Evolutionary conservation across 2,113 vertebrate species (phyloP).

Genomic region (Epinephelus fuscoguttatus): DNA sequence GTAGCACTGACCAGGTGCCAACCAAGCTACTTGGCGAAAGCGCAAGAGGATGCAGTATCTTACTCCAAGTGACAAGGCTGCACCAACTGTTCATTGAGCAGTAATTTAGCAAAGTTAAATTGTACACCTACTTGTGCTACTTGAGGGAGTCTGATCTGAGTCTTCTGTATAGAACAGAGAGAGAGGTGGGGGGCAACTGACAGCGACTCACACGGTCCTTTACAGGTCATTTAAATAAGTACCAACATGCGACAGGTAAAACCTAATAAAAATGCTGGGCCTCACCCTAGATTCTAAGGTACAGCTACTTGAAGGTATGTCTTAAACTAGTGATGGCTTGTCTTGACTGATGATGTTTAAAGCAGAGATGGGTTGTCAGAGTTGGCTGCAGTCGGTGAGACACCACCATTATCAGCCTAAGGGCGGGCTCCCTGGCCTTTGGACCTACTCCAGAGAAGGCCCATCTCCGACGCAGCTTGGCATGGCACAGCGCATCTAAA

Average conservation of each 20-base stretch:
- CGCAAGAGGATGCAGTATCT: not conserved
- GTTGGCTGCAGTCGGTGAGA: too few species aligned
- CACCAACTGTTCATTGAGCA: constrained; percentile 13
- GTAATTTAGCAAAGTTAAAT: constrained; percentile 2
- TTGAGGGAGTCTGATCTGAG: not conserved
- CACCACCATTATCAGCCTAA: too few species aligned
- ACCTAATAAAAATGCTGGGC: not conserved
- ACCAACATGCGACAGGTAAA: not conserved
- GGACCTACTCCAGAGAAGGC: too few species aligned
- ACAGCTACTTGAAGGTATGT: too few species aligned
- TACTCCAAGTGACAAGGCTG: constrained; percentile 12
- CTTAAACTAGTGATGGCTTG: too few species aligned
- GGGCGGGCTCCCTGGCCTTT: too few species aligned
- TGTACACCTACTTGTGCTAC: not conserved
- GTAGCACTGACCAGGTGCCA: not conserved
- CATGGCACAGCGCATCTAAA: too few species aligned
- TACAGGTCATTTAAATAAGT: not conserved
- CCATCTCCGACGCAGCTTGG: too few species aligned
- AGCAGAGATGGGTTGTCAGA: too few species aligned
- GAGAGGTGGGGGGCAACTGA: not conserved
- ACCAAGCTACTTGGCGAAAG: not conserved
- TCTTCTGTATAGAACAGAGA: not conserved
- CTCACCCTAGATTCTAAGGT: not conserved
- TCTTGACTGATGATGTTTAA: too few species aligned
- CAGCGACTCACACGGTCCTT: not conserved